Evolutionary conservation across 2,113 vertebrate species (phyloP).

Genomic region (Chaetodon auriga): DNA sequence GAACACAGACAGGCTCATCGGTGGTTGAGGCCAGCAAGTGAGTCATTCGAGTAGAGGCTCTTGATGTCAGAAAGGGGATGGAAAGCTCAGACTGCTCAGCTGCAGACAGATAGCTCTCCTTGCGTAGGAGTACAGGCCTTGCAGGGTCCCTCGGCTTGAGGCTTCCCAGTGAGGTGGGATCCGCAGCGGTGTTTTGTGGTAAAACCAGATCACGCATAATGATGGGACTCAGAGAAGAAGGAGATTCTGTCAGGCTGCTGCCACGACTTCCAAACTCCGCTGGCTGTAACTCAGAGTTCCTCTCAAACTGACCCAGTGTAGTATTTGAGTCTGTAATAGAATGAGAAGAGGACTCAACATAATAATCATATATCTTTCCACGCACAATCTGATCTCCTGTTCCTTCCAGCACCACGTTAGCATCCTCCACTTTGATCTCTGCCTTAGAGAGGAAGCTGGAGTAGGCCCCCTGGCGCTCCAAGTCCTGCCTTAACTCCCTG

Average conservation of each 20-base stretch:
- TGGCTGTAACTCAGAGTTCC: conserved; percentile 50
- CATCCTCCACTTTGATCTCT: conserved; percentile 88
- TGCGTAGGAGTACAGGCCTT: conserved; percentile 77
- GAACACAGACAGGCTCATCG: conserved; percentile 34
- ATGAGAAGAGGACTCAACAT: conserved; percentile 85
- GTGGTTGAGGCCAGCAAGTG: not conserved
- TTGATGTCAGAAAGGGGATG: conserved; percentile 62
- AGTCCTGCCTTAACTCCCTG: conserved; percentile 80
- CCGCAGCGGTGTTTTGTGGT: conserved; percentile 40
- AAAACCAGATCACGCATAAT: conserved; percentile 77
- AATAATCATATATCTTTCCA: conserved; percentile 92
- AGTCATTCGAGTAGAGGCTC: not conserved
- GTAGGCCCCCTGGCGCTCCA: conserved; percentile 65
- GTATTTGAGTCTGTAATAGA: conserved; percentile 67
- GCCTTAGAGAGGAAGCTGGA: conserved; percentile 89
- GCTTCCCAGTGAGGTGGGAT: conserved; percentile 28
- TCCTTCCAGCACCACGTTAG: conserved; percentile 72
- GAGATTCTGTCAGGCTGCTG: conserved; percentile 52
- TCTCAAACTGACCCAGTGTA: conserved; percentile 47
- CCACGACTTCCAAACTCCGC: conserved; percentile 45
- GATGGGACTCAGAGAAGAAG: conserved; percentile 69
- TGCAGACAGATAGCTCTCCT: conserved; percentile 85
- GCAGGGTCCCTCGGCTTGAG: conserved; percentile 35
- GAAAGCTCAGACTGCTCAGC: conserved; percentile 82
- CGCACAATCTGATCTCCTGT: conserved; percentile 68